Evolutionary conservation across 2,113 vertebrate genomes (phyloP).

Genomic region (Ahaetulla prasina): DNA sequence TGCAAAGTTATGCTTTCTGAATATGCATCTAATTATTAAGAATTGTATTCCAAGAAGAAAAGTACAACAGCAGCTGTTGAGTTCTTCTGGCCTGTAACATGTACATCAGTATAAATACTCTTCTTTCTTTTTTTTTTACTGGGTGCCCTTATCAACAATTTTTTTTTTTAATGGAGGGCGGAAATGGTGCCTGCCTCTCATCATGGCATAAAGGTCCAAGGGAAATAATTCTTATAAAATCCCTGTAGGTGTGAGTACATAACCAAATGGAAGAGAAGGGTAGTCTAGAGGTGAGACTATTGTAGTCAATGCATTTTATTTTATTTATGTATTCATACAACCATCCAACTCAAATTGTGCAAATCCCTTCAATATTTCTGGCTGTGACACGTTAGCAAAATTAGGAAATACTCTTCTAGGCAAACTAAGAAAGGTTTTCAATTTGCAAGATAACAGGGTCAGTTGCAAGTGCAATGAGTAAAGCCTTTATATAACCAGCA

Average conservation of each 20-base stretch:
- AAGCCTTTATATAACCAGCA: constrained; percentile 24
- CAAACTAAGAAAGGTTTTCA: background rate
- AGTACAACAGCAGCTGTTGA: constrained; percentile 59
- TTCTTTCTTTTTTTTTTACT: constrained; percentile 55
- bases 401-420: background rate
- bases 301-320: background rate
- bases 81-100: constrained; percentile 62
- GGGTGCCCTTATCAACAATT: constrained; percentile 63
- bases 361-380: background rate
- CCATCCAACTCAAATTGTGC: background rate
- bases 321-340: background rate
- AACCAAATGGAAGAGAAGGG: background rate
- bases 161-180: constrained; percentile 27
- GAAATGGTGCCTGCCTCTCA: constrained; percentile 41
- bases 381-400: constrained; percentile 23
- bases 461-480: background rate
- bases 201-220: constrained; percentile 28
- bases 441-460: background rate
- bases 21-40: constrained; percentile 60
- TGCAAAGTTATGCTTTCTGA: constrained; percentile 51
- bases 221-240: constrained; percentile 39
- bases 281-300: constrained; percentile 9
- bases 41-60: constrained; percentile 26
- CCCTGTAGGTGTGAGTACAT: constrained; percentile 13
- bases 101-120: constrained; percentile 49